A percentile compares a stretch with the other conserved stretches of the same genome.
Evolutionary conservation across 2,888 invertebrate genomes (phyloP).

Genomic region (Cataglyphis livida): DNA sequence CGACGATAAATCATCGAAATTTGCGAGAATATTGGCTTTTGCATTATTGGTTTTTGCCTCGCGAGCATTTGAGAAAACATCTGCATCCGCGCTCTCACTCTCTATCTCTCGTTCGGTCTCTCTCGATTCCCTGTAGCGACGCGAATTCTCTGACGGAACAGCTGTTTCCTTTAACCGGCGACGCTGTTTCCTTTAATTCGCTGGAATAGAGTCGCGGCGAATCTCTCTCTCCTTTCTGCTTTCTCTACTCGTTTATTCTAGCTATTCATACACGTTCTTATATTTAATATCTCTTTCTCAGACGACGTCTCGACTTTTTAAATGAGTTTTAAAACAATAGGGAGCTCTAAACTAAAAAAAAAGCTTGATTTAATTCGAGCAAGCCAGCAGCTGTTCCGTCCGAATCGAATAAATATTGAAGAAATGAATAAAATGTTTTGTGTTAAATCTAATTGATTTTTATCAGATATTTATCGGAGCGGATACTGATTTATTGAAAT

Average conservation of each 20-base stretch:
- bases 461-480: background rate
- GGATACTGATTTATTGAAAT: background rate
- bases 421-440: background rate
- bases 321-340: background rate
- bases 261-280: conserved; percentile 31
- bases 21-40: conserved; percentile 72
- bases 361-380: background rate
- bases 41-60: conserved; percentile 73
- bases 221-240: conserved; percentile 1
- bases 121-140: conserved; percentile 20
- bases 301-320: conserved; percentile 29
- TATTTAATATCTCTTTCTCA: conserved; percentile 20
- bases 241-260: conserved; percentile 17
- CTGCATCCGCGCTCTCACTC: conserved; percentile 56
- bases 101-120: conserved; percentile 54
- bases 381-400: background rate
- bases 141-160: conserved; percentile 47
- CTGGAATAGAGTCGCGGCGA: conserved; percentile 2
- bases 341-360: background rate
- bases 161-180: conserved; percentile 36
- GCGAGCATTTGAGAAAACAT: conserved; percentile 61
- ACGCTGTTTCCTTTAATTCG: background rate
- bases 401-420: conserved; percentile 2
- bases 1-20: conserved; percentile 70
- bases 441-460: background rate